phyloP scores from a whole-genome alignment of 2,888 invertebrate species.

The Atrina japonica region DNA sequence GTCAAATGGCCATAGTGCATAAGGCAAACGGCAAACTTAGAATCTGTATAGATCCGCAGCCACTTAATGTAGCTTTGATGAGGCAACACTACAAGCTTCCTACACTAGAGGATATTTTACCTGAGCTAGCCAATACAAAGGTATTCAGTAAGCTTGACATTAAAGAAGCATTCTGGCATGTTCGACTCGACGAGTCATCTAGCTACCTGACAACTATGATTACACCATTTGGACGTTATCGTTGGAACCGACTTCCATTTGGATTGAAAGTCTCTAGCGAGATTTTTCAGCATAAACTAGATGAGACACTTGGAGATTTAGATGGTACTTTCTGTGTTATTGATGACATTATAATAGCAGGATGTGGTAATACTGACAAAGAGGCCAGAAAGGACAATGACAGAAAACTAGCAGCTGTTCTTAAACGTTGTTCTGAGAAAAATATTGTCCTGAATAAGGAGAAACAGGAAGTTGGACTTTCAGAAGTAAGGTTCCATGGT shows the following conservation, averaged over 20 bases:
- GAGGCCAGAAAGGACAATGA: slow-evolving; percentile 29
- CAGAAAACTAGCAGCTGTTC: slow-evolving; percentile 30
- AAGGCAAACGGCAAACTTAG: slow-evolving; percentile 38
- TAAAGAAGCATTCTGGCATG: too few species aligned
- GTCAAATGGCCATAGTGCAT: too few species aligned
- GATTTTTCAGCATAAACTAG: too few species aligned
- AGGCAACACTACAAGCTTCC: slow-evolving; percentile 48
- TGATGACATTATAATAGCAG: too few species aligned
- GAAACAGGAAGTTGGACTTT: slow-evolving; percentile 9
- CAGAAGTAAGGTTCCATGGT: slow-evolving; percentile 44
- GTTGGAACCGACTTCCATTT: too few species aligned
- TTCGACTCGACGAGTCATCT: slow-evolving; percentile 45
- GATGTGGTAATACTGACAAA: slow-evolving; percentile 44
- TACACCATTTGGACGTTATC: too few species aligned
- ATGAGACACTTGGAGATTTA: slow-evolving; percentile 40
- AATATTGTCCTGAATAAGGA: slow-evolving; percentile 44
- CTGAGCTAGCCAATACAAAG: slow-evolving; percentile 44
- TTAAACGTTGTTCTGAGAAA: slow-evolving; percentile 36
- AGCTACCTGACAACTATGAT: slow-evolving; percentile 52
- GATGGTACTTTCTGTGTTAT: slow-evolving; percentile 42
- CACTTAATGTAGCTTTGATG: too few species aligned
- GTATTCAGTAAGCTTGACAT: too few species aligned
- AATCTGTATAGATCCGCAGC: slow-evolving; percentile 52
- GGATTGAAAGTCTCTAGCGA: slow-evolving; percentile 59
- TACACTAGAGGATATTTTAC: too few species aligned